Evolutionary conservation across 2,113 vertebrate genomes (phyloP), one percentile per base, ranked within the genome.

Genomic region (Pitta sordida): DNA sequence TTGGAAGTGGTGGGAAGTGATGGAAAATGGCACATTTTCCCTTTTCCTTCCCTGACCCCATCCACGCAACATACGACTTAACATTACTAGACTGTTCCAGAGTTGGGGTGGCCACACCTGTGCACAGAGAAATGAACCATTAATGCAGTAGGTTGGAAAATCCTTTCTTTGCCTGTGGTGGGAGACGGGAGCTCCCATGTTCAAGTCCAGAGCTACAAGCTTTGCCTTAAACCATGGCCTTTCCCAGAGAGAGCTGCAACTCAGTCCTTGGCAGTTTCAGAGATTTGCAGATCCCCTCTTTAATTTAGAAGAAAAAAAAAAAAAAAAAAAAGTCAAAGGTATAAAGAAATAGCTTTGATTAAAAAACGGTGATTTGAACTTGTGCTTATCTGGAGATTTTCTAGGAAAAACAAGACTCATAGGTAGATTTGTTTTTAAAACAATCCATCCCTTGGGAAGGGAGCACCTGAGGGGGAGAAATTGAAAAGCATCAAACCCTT

Each of bases 301-400:
- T 94, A 83, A 69, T 91, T 95, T 92, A 88, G 63, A 83, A 80
- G 70, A 86, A 24, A 29, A 85, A 92, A 58, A 83, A 1, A 29
- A 55, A 67, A 19, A n/a, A n/a, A 46, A 46, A 46, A 43, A 15
- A 85, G 87, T 82, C 83, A 91, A 95, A 95, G 81, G 86, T 79
- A 22, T 27, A 90, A 90, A 88, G 69, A 75, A 90, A 74, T n/a
- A 53, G 43, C 90, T 94, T 71, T 90, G 87, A 88, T 88, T 26
- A 55, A 83, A 96, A 89, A 56, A 51, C 77, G 15, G 14, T 0
- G 0, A 67, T 88, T 92, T 90, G 86, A 71, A 71, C 48, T 94
- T 79, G 55, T 73, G 71, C 67, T 96, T 91, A 81, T 96, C 91
- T 92, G 56, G 76, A 91, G 80, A 91, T 94, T 96, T 97, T 93